phyloP scores from a whole-genome alignment of 2,888 invertebrate species.

The Stenotaenia linearis region DNA sequence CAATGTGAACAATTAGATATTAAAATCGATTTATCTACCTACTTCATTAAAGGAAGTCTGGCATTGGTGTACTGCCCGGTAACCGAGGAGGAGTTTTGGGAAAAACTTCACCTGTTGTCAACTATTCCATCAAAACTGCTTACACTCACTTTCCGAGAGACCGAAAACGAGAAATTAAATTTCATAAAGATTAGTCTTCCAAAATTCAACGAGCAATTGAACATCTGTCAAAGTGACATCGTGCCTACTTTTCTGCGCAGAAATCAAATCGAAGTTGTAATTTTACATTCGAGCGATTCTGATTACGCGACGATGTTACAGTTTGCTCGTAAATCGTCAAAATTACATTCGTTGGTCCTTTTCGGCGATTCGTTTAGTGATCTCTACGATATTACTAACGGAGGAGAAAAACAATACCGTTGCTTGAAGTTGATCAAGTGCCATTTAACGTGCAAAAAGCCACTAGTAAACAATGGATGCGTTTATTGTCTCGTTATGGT shows the following conservation, averaged over 20 bases:
- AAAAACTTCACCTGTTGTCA: too few relatives aligned
- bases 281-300: neutral
- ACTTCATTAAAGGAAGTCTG: too few relatives aligned
- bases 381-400: neutral
- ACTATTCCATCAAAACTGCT: too few relatives aligned
- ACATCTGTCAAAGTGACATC: neutral
- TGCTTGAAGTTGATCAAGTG: neutral
- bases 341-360: neutral
- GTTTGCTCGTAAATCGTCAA: neutral
- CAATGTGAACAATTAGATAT: too few relatives aligned
- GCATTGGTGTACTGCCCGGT: too few relatives aligned
- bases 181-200: neutral
- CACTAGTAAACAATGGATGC: neutral
- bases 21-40: too few relatives aligned
- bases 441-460: neutral
- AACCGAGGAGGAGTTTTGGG: too few relatives aligned
- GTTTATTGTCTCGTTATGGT: neutral
- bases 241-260: neutral
- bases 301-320: too few relatives aligned
- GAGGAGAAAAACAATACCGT: neutral
- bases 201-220: neutral
- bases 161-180: neutral
- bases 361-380: neutral
- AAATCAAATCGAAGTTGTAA: neutral
- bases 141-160: too few relatives aligned